Evolutionary conservation across 53 echinoderm and acorn worm genomes (phyloP).

Genomic region (Patiria pectinifera): DNA sequence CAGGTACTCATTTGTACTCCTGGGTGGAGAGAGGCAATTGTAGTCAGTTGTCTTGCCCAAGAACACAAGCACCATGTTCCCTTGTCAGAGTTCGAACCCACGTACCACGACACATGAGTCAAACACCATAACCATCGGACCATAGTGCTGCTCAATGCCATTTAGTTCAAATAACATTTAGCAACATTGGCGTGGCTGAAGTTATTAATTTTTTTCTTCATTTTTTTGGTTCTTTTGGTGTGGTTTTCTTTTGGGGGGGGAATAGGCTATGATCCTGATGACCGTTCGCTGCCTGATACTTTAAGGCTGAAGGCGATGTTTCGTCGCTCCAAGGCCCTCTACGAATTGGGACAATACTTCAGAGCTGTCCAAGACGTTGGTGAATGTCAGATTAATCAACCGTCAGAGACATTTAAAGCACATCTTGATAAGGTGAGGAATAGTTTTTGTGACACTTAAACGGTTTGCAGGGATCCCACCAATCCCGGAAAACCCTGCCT

Average conservation of each 20-base stretch:
- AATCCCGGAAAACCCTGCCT: no score
- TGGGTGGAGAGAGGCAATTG: no score
- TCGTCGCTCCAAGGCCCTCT: slow-evolving; percentile 83
- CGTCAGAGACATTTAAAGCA: slow-evolving; percentile 72
- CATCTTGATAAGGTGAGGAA: slow-evolving; percentile 85
- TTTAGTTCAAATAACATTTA: no score
- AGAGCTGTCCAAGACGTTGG: slow-evolving; percentile 77
- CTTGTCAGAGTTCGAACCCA: no score
- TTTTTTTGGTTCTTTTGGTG: background rate
- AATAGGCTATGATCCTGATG: background rate
- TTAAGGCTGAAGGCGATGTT: slow-evolving; percentile 84
- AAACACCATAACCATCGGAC: no score
- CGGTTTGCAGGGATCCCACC: no score
- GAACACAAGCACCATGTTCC: no score
- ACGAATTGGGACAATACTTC: slow-evolving; percentile 68
- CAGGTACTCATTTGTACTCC: no score
- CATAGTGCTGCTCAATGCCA: no score
- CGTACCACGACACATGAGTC: no score
- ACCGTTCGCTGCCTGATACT: slow-evolving; percentile 47
- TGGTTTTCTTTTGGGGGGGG: no score
- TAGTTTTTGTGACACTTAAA: background rate
- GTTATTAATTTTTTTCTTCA: background rate
- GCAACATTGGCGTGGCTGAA: background rate
- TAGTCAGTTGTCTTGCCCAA: no score
- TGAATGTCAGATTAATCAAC: slow-evolving; percentile 75